Percentiles rank a stretch among this genome's conserved stretches.
Evolutionary conservation across 2,888 invertebrate genomes (phyloP).

Genomic region (Dyspetes luteomarginatus): DNA sequence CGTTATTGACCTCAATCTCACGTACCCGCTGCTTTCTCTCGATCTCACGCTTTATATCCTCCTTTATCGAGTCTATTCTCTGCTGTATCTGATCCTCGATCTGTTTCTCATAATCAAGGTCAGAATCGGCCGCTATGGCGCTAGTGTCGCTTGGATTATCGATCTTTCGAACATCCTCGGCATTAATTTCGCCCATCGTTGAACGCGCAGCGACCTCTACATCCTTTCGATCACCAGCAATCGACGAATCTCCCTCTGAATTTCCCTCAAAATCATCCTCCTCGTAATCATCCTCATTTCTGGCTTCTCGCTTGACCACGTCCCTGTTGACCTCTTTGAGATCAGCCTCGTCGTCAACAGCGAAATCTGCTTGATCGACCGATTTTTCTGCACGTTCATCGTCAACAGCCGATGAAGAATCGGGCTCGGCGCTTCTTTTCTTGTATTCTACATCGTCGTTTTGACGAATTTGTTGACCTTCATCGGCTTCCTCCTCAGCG

Average conservation of each 20-base stretch:
- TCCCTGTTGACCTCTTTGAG: constrained; percentile 14
- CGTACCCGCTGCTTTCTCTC: constrained; percentile 70
- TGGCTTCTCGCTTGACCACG: constrained; percentile 43
- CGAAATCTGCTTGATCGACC: constrained; percentile 28
- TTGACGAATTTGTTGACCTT: not conserved
- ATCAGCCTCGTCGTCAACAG: constrained; percentile 31
- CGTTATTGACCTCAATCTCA: constrained; percentile 75
- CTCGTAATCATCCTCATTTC: constrained; percentile 51
- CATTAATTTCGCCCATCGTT: not conserved
- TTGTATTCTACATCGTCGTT: constrained; percentile 52
- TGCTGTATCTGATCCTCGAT: constrained; percentile 80
- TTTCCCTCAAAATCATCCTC: constrained; percentile 42
- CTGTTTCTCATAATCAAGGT: constrained; percentile 72
- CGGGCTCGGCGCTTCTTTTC: constrained; percentile 16
- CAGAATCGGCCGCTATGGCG: constrained; percentile 52
- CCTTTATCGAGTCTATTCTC: constrained; percentile 81
- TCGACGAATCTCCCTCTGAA: constrained; percentile 12
- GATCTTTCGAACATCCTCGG: constrained; percentile 37
- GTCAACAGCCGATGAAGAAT: not conserved
- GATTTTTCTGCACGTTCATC: constrained; percentile 34
- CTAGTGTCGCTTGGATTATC: constrained; percentile 21
- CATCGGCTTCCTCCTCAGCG: constrained; percentile 41
- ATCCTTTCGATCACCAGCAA: not conserved
- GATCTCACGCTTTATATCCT: constrained; percentile 81
- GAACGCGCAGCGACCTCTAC: constrained; percentile 36